Base-by-base conservation (phyloP, 1,140 invertebrate genomes). In the Rhagoletis zephyria region DNA sequence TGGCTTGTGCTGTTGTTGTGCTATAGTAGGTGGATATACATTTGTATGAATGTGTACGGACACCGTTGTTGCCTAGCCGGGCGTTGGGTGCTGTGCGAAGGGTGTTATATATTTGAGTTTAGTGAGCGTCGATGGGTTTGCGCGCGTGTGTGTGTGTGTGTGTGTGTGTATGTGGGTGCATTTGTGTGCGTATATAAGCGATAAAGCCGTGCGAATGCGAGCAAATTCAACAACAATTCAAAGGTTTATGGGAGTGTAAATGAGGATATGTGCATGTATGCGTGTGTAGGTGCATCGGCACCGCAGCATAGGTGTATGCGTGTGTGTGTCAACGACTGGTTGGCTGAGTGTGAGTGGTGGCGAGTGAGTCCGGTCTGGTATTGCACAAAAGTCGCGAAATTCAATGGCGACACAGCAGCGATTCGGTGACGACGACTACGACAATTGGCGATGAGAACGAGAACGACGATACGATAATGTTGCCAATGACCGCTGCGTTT, bases 161-260 rank as follows among this genome's bases (percentile, higher is more conserved):
- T 81, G 40, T 3, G 74, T 10, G 42, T 6, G 4, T 40, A 10
- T 5, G 30, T 30, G 87, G 77, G 77, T 88, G 30, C 30, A 30
- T 30, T 30, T 30, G 30, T 30, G 30, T 30, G 30, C 30, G 30
- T 30, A 30, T 30, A 81, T 59, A 61, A 16, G 16, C 85, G n/a
- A 86, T 89, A 86, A 63, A 63, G 87, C 70, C 86, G 81, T 89
- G 87, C 88, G 74, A 81, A 81, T 56, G 61, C 60, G 60, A 48
- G 30, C 74, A 81, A 74, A 48, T 81, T 74, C 3, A 7, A 74
- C 51, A 56, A 56, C 51, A 56, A 30, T 30, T 30, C 30, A 60
- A 6, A 60, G 6, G 59, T 60, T 6, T 60, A 12, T 12, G 59
- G 59, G 59, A 12, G 59, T 60, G 6, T 60, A 12, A 12, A 6